These are phyloP conservation scores for Drosophila melanosoma DNA, from an alignment of 2,888 invertebrate genomes.

Conservation along the genomic window DNA sequence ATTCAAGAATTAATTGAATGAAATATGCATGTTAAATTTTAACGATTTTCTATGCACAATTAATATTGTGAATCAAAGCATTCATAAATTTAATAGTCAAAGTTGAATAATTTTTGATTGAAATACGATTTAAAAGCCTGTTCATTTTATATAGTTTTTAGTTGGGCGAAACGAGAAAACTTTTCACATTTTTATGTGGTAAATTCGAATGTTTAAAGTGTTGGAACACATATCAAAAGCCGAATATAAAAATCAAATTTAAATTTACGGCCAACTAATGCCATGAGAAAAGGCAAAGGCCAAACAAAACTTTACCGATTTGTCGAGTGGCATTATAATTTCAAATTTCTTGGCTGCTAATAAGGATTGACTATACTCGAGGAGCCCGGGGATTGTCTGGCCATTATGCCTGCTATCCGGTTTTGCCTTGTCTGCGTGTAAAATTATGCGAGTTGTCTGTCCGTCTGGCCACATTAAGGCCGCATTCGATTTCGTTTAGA, in stretches of 20 bases:
- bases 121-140: slow-evolving; percentile 39
- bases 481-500: slow-evolving; percentile 79
- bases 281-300: slow-evolving; percentile 36
- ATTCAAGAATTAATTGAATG: background rate
- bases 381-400: slow-evolving; percentile 6
- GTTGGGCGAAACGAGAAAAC: slow-evolving; percentile 41
- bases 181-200: slow-evolving; percentile 36
- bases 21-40: background rate
- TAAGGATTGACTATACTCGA: slow-evolving; percentile 47
- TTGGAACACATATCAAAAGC: slow-evolving; percentile 61
- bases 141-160: slow-evolving; percentile 35
- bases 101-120: slow-evolving; percentile 52
- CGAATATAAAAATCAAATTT: slow-evolving; percentile 69
- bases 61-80: background rate
- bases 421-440: slow-evolving; percentile 57
- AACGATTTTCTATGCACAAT: background rate
- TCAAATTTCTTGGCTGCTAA: slow-evolving; percentile 68
- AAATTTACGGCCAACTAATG: slow-evolving; percentile 69
- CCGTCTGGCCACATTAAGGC: slow-evolving; percentile 79
- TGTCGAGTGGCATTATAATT: slow-evolving; percentile 70
- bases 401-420: slow-evolving; percentile 34
- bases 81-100: slow-evolving; percentile 37
- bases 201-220: slow-evolving; percentile 46
- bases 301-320: slow-evolving; percentile 65
- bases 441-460: slow-evolving; percentile 72